phyloP scores from a whole-genome alignment of 2,888 invertebrate species.

The Epicampocera succincta region DNA sequence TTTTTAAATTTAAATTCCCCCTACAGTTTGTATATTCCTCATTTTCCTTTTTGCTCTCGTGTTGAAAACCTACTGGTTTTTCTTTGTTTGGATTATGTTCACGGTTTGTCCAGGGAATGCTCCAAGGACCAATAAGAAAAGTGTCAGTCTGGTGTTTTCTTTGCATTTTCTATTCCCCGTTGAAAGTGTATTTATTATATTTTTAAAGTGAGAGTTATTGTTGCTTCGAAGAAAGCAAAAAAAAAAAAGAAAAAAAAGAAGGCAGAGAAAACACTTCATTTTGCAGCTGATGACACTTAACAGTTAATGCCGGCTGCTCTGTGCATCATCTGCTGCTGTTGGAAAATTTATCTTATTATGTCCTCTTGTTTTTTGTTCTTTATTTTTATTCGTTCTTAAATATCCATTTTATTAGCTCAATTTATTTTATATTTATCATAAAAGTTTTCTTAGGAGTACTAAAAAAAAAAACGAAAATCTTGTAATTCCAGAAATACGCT shows the following conservation, averaged over 20 bases:
- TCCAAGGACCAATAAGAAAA: constrained; percentile 58
- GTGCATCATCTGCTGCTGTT: constrained; percentile 34
- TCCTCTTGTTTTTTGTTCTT: constrained; percentile 13
- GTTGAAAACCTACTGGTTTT: constrained; percentile 25
- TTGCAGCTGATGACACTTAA: constrained; percentile 47
- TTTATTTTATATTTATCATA: constrained; percentile 45
- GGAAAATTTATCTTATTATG: constrained; percentile 30
- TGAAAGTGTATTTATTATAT: constrained; percentile 51
- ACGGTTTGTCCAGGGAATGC: constrained; percentile 43
- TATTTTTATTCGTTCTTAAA: constrained; percentile 35
- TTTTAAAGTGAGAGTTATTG: constrained; percentile 35
- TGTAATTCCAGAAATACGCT: constrained; percentile 84
- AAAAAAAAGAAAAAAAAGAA: neutral
- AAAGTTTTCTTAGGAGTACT: neutral
- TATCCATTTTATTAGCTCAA: constrained; percentile 40
- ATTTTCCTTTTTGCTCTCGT: constrained; percentile 4
- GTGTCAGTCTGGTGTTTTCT: constrained; percentile 40
- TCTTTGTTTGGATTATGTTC: constrained; percentile 48
- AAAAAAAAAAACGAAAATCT: constrained; percentile 2
- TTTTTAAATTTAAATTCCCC: constrained; percentile 42
- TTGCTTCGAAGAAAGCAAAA: neutral
- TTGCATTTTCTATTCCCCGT: constrained; percentile 19
- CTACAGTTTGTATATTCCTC: neutral
- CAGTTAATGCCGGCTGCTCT: constrained; percentile 5
- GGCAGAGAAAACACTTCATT: constrained; percentile 42